Evolutionary conservation across 2,113 vertebrate genomes (phyloP).

Genomic region (Takifugu flavidus): DNA sequence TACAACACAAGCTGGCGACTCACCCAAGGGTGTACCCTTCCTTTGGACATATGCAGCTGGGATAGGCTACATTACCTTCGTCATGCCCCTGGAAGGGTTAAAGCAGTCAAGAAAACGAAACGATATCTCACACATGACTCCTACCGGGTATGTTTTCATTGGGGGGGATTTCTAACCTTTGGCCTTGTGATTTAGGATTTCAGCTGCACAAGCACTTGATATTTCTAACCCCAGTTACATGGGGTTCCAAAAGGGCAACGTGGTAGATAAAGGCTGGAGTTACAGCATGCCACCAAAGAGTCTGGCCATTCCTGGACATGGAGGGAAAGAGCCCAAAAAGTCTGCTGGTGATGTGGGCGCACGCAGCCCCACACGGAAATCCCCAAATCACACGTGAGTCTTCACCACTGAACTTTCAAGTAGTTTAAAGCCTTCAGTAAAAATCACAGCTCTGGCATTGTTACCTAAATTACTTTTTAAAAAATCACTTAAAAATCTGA

Average conservation of each 20-base stretch:
- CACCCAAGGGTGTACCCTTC: too few relatives aligned
- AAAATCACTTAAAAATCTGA: too few relatives aligned
- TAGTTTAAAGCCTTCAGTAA: too few relatives aligned
- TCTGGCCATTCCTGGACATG: slow-evolving; percentile 41
- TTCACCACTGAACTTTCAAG: not conserved
- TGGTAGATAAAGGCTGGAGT: slow-evolving; percentile 79
- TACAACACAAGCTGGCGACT: too few relatives aligned
- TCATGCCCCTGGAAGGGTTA: too few relatives aligned
- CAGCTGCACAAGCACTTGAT: slow-evolving; percentile 66
- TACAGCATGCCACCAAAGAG: slow-evolving; percentile 78
- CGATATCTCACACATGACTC: not conserved
- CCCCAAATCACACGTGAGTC: slow-evolving; percentile 32
- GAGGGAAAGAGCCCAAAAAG: slow-evolving; percentile 76
- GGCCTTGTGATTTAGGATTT: slow-evolving; percentile 42
- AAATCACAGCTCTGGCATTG: too few relatives aligned
- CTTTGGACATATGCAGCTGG: not conserved
- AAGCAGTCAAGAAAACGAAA: too few relatives aligned
- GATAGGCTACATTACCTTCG: too few relatives aligned
- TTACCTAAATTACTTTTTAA: too few relatives aligned
- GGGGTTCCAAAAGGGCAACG: slow-evolving; percentile 73
- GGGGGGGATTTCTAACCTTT: not conserved
- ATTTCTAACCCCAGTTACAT: slow-evolving; percentile 86
- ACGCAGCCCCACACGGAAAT: slow-evolving; percentile 66
- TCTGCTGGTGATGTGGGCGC: slow-evolving; percentile 48
- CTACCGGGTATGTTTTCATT: not conserved